Percentiles rank a stretch among this genome's conserved stretches.
phyloP scores from a whole-genome alignment of 2,888 invertebrate genomes.

The Branchinecta sandiegonensis region DNA sequence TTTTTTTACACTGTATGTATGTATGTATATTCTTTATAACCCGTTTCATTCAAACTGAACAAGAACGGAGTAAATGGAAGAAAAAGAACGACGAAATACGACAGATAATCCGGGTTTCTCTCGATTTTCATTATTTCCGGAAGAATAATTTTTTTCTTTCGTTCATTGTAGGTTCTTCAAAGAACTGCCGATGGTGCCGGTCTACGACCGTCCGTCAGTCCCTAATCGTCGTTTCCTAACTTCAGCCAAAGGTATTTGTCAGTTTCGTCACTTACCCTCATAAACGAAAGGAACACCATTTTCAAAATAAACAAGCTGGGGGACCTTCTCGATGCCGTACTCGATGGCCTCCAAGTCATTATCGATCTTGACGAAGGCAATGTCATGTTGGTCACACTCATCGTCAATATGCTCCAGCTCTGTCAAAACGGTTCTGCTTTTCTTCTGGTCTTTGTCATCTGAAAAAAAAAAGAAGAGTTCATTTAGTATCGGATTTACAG shows the following conservation, averaged over 20 bases:
- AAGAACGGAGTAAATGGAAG: too few species aligned
- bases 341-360: slow-evolving; percentile 76
- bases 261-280: slow-evolving; percentile 42
- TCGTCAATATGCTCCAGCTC: slow-evolving; percentile 88
- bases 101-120: too few species aligned
- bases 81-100: too few species aligned
- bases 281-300: slow-evolving; percentile 79
- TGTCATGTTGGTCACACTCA: slow-evolving; percentile 69
- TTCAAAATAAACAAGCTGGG: slow-evolving; percentile 74
- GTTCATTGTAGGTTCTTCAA: too few species aligned
- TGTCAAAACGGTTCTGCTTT: slow-evolving; percentile 65
- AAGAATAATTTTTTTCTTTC: too few species aligned
- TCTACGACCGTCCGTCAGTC: background rate
- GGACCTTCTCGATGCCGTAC: slow-evolving; percentile 77
- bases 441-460: slow-evolving; percentile 81
- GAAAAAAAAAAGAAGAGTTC: slow-evolving; percentile 27
- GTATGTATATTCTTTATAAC: too few species aligned
- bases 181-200: too few species aligned
- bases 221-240: slow-evolving; percentile 3
- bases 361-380: slow-evolving; percentile 83
- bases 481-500: background rate
- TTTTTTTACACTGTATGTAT: too few species aligned
- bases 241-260: slow-evolving; percentile 21
- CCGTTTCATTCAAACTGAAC: too few species aligned
- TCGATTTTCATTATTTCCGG: too few species aligned